Evolutionary conservation across 2,113 vertebrate species (phyloP), one percentile per base, ranked within the genome.

Genomic region (Sander lucioperca): DNA sequence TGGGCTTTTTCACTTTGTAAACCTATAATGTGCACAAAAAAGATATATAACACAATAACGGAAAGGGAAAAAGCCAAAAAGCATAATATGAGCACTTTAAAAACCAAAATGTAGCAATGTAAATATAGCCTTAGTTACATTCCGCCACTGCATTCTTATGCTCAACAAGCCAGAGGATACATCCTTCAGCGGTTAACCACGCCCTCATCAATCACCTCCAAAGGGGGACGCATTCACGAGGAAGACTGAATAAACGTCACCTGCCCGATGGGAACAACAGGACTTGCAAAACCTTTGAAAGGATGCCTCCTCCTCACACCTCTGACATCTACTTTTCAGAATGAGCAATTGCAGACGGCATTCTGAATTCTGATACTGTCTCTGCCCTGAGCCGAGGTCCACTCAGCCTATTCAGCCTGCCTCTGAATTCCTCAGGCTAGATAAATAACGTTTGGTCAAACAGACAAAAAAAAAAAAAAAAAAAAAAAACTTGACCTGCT

Each of bases 181-280:
- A 69, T 86, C 88, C 90, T 85, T 84, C 86, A 66, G 71, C 5
- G 2, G 53, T 25, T 21, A 18, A 74, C 71, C 83, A 73, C 67
- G 15, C 67, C 76, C 70, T 80, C 89, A 91, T 94, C 90, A 80
- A 89, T 92, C 91, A 83, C 73, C 83, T 15, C 75, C 43, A 70
- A 59, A 70, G 85, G 59, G 56, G 66, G 86, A 79, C 15, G 2
- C 36, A 3, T 25, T 68, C 79, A 68, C 21, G 4, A 63, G 58
- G 58, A 79, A 33, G 70, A 71, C 78, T 58, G 80, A 89, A 75
- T 66, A 81, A 82, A 65, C 48, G 71, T 57, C 81, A 36, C 64
- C 74, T 80, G 48, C 18, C 53, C 43, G 16, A 51, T 13, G 18
- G 51, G 74, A 69, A 71, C 56, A 61, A 59, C 45, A 9, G 67